Percentiles rank a stretch among this genome's conserved stretches.
Conservation (phyloP, 23 tunicate species). For the Corella eumyota region DNA sequence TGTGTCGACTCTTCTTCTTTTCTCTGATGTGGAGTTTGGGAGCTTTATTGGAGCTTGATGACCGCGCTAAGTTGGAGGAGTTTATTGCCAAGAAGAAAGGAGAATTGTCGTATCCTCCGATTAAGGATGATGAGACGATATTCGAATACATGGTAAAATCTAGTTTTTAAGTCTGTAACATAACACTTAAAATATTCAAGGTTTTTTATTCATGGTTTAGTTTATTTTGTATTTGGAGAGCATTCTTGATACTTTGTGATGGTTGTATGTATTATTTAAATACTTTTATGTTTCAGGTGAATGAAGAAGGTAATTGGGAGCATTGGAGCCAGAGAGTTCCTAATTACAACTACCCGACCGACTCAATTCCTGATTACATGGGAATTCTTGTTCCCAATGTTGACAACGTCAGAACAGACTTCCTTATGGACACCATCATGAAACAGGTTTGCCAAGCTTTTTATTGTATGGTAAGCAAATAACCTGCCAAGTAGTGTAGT, state of each 20-base stretch:
- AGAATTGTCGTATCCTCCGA: conserved; percentile 50
- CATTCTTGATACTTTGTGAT: too few relatives aligned
- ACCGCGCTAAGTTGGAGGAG: conserved; percentile 85
- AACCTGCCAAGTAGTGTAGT: too few relatives aligned
- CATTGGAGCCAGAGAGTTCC: conserved; percentile 90
- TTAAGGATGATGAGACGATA: conserved; percentile 85
- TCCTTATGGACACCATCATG: conserved; percentile 80
- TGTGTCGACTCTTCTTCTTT: conserved; percentile 78
- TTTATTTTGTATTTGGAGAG: too few relatives aligned
- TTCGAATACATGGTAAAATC: conserved; percentile 89
- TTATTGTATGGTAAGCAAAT: too few relatives aligned
- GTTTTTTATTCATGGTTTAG: neutral
- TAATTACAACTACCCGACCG: conserved; percentile 84
- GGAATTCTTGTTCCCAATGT: conserved; percentile 95
- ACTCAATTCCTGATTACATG: conserved; percentile 91
- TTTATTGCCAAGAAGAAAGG: conserved; percentile 55
- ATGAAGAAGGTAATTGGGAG: conserved; percentile 91
- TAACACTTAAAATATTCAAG: neutral
- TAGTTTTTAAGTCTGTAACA: neutral
- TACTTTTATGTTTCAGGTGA: too few relatives aligned
- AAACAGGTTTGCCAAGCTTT: conserved; percentile 56
- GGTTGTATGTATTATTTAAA: too few relatives aligned
- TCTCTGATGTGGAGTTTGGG: conserved; percentile 97
- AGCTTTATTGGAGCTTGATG: conserved; percentile 93
- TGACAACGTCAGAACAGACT: conserved; percentile 95